Evolutionary conservation across 2,113 vertebrate genomes (phyloP).

Genomic region (Anhinga rufa): DNA sequence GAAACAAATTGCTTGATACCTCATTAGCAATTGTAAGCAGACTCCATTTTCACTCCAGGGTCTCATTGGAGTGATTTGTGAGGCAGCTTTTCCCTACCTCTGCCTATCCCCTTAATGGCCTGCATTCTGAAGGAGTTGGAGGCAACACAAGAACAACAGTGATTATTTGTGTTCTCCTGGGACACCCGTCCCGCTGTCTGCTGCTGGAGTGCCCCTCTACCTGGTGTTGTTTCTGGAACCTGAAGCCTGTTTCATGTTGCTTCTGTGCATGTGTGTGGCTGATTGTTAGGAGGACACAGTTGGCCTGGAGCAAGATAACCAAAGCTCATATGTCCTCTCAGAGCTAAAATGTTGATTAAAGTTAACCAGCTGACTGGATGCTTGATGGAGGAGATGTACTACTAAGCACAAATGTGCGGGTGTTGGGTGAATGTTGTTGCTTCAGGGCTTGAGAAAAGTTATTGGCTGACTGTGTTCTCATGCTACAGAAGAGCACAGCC

Average conservation of each 20-base stretch:
- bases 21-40: conserved; percentile 40
- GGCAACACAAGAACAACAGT: conserved; percentile 62
- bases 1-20: conserved; percentile 30
- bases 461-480: background rate
- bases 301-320: background rate
- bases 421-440: background rate
- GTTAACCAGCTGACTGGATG: background rate
- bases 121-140: conserved; percentile 5
- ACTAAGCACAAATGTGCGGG: background rate
- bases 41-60: conserved; percentile 38
- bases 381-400: background rate
- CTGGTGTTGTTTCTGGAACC: conserved; percentile 56
- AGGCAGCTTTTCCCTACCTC: conserved; percentile 14
- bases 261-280: conserved; percentile 4
- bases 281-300: background rate
- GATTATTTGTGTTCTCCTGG: conserved; percentile 43
- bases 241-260: background rate
- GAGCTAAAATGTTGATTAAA: background rate
- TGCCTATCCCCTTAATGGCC: background rate
- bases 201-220: conserved; percentile 29
- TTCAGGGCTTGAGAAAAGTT: background rate
- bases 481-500: background rate
- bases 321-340: background rate
- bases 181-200: conserved; percentile 38
- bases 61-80: conserved; percentile 39